Evolutionary conservation across 2,888 invertebrate species (phyloP).

Genomic region (Papilio protenor): DNA sequence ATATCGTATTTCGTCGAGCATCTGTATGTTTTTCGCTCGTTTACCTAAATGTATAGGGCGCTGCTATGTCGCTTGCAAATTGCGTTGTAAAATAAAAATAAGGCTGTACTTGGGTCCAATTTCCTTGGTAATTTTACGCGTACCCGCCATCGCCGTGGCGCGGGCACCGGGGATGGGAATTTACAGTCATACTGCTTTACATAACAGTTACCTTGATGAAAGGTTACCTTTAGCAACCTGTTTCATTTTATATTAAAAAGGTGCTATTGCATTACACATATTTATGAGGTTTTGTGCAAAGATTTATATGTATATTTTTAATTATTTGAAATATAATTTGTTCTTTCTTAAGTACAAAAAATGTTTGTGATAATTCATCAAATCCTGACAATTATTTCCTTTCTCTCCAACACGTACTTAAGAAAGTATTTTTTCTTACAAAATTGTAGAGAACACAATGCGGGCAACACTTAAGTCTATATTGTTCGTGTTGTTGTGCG

Average conservation of each 20-base stretch:
- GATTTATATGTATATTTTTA: not conserved
- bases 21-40: not conserved
- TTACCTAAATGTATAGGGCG: not conserved
- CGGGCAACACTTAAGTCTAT: slow-evolving; percentile 10
- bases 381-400: not conserved
- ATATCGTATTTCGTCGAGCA: not conserved
- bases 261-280: too few species aligned
- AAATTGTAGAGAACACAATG: slow-evolving; percentile 15
- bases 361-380: not conserved
- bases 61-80: slow-evolving; percentile 12
- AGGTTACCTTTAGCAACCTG: not conserved
- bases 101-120: slow-evolving; percentile 8
- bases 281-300: too few species aligned
- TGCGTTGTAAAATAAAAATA: slow-evolving; percentile 16
- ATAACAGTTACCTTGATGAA: slow-evolving; percentile 10
- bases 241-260: not conserved
- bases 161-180: not conserved
- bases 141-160: not conserved
- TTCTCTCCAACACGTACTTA: slow-evolving; percentile 14
- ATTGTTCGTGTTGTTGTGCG: not conserved
- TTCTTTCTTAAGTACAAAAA: not conserved
- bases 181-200: slow-evolving; percentile 10
- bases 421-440: slow-evolving; percentile 9
- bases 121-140: slow-evolving; percentile 7
- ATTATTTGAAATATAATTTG: not conserved